Evolutionary conservation across 2,888 invertebrate species (phyloP), one percentile per base, ranked within the genome.

Genomic region (Pollenia amentaria): DNA sequence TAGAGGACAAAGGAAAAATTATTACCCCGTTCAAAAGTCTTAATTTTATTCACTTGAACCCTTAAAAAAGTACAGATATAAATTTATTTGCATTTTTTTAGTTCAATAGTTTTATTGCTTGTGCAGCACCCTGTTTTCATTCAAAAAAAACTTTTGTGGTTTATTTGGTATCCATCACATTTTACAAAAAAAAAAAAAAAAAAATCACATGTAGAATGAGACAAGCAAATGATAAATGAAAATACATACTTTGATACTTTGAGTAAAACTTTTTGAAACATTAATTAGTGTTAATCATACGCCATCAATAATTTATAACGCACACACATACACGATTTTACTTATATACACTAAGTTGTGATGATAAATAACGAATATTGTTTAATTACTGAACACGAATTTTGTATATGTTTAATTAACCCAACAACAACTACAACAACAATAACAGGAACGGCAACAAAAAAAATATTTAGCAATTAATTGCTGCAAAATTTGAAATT

Each of bases 251-350:
- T 57, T 29, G 6, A 29, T 29, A 6, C 29, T 57, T 57, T 29
- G 6, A 38, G 16, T 14, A 38, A 7, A 72, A 72, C 44, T 16
- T 46, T 57, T 60, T 73, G 12, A 48, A 38, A 14, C 16, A 60
- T 62, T 62, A 75, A 62, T 75, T 75, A 62, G 11, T 75, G 38
- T 75, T 60, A 75, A 75, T 60, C 60, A 75, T 38, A 48, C 38
- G 73, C 73, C 21, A 75, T 75, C 48, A 48, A 72, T 57, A 72
- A 21, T 10, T 42, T 42, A 4, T 21, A 42, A 16, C 48, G 48
- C 60, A 48, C 12, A 48, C 3, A 7, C 38, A 16, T 1, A 2
- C 21, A n/a, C 18, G 21, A 11, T 12, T n/a, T 18, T 21, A 10
- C 18, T 40, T 8, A 38, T n/a, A 2, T n/a, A 64, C 44, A 3